Percentiles rank a stretch among this genome's conserved stretches.
These are phyloP conservation scores for Apeira syringaria DNA, from an alignment of 2,888 invertebrate species.

Conservation along the genomic window DNA sequence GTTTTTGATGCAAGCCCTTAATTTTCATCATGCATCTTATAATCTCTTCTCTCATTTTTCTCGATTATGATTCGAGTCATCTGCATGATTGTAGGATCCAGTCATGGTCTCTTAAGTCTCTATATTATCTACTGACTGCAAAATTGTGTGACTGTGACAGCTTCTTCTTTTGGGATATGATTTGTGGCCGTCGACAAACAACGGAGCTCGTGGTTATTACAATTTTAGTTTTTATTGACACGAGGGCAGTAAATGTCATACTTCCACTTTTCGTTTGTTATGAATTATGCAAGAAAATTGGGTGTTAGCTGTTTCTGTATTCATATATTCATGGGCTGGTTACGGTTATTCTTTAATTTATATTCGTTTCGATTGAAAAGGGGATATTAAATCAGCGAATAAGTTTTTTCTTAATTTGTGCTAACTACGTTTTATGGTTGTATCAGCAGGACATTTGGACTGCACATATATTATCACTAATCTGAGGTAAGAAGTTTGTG, in stretches of 20 bases:
- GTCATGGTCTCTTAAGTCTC: no score
- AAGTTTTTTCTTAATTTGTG: background rate
- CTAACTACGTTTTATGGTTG: no score
- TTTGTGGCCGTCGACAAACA: slow-evolving; percentile 29
- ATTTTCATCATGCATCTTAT: no score
- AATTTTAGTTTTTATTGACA: slow-evolving; percentile 24
- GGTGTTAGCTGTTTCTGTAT: slow-evolving; percentile 28
- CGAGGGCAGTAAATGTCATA: slow-evolving; percentile 32
- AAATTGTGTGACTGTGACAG: slow-evolving; percentile 6
- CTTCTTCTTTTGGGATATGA: slow-evolving; percentile 24
- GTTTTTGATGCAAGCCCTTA: no score
- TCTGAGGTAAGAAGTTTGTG: no score
- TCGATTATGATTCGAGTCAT: no score
- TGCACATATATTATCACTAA: no score
- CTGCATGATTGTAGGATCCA: no score
- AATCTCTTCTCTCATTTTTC: no score
- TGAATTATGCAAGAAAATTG: slow-evolving; percentile 31
- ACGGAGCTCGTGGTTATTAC: slow-evolving; percentile 31
- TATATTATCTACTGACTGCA: slow-evolving; percentile 9
- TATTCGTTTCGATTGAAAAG: slow-evolving; percentile 1
- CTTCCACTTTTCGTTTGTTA: slow-evolving; percentile 24
- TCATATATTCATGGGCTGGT: slow-evolving; percentile 13
- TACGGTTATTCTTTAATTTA: slow-evolving; percentile 6
- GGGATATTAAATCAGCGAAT: slow-evolving; percentile 5
- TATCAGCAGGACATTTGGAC: no score